Conservation (phyloP, 2,888 invertebrate genomes). For the Clepsis dumicolana region DNA sequence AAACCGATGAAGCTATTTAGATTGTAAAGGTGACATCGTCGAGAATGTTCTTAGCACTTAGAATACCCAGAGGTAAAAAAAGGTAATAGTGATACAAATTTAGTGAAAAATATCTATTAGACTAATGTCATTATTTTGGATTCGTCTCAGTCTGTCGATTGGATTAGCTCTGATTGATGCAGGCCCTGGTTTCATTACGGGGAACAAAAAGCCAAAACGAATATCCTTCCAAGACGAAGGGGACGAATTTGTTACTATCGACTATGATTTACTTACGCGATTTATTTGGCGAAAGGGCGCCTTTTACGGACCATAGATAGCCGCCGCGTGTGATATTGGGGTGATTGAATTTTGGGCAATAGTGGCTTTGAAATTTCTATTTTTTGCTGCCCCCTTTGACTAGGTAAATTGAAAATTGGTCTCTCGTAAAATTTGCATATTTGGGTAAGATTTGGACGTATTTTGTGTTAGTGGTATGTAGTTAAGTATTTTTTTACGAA, state of each 20-base stretch:
- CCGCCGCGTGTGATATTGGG: conserved; percentile 6
- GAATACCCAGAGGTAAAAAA: no score
- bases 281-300: conserved; percentile 51
- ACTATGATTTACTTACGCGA: conserved; percentile 54
- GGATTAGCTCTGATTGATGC: conserved; percentile 63
- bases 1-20: no score
- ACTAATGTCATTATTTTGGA: conserved; percentile 44
- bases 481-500: no score
- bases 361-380: not conserved
- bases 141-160: conserved; percentile 49
- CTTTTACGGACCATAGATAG: conserved; percentile 40
- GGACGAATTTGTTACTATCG: conserved; percentile 51
- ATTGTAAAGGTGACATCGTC: no score
- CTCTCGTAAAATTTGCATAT: no score
- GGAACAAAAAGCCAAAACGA: conserved; percentile 57
- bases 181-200: conserved; percentile 55
- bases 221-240: conserved; percentile 45
- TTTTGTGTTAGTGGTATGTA: no score
- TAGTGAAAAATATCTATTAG: not conserved
- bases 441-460: not conserved
- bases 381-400: not conserved
- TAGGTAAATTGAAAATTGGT: no score
- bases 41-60: no score
- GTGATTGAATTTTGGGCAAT: not conserved
- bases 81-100: no score